phyloP scores from a whole-genome alignment of 2,888 invertebrate genomes.

The Caprella mutica region DNA sequence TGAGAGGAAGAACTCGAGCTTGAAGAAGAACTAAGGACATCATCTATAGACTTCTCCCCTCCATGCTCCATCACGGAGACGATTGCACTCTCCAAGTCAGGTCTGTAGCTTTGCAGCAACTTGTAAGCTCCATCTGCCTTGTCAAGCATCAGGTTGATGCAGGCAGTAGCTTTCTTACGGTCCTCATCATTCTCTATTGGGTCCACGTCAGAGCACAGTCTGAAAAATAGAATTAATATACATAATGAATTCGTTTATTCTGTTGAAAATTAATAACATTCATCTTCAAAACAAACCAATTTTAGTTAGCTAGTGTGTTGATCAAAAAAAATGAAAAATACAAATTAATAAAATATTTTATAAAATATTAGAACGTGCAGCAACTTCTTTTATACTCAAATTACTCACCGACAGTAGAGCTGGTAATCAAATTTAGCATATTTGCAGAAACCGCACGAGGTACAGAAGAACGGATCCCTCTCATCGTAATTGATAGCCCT shows the following conservation, averaged over 20 bases:
- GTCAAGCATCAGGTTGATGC: constrained; percentile 78
- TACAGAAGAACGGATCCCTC: constrained; percentile 96
- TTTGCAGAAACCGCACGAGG: constrained; percentile 97
- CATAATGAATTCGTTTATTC: not conserved
- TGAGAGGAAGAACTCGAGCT: constrained; percentile 40
- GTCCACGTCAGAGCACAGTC: constrained; percentile 90
- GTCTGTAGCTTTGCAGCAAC: constrained; percentile 78
- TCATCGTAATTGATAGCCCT: constrained; percentile 97
- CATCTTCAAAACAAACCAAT: not conserved
- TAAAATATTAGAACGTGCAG: not conserved
- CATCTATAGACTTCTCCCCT: constrained; percentile 53
- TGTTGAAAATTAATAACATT: not conserved
- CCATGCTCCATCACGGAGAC: constrained; percentile 80
- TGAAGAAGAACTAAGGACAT: constrained; percentile 38
- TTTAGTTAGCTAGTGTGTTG: too few relatives aligned
- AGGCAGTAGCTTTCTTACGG: constrained; percentile 82
- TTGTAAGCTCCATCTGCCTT: constrained; percentile 85
- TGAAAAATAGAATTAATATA: too few relatives aligned
- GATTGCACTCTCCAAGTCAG: constrained; percentile 71
- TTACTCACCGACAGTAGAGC: constrained; percentile 72
- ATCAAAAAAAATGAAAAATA: not conserved
- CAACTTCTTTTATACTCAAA: too few relatives aligned
- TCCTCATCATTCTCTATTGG: constrained; percentile 95
- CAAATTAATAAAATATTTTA: not conserved
- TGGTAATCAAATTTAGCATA: constrained; percentile 98